Evolutionary conservation across 2,888 invertebrate genomes (phyloP).

Genomic region (Drosophila nr. perissopoda): DNA sequence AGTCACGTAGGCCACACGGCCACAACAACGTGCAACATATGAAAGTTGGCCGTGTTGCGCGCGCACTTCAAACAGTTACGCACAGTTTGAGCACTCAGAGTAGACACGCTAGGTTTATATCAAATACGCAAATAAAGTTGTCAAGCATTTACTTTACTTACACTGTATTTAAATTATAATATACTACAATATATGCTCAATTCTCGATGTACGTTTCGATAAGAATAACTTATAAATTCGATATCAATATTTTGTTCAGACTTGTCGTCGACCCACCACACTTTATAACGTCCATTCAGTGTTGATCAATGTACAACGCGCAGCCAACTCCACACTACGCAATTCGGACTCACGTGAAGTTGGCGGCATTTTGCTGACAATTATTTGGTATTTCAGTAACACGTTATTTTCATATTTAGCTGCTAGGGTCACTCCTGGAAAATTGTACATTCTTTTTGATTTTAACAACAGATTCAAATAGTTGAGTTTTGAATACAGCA

Average conservation of each 20-base stretch:
- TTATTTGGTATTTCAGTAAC: neutral
- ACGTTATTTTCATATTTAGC: neutral
- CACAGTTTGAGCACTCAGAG: neutral
- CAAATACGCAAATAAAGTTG: neutral
- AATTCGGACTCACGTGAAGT: neutral
- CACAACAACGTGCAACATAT: slow-evolving; percentile 67
- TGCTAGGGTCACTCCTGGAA: neutral
- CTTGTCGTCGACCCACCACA: neutral
- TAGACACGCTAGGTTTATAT: neutral
- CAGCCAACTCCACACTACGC: slow-evolving; percentile 1
- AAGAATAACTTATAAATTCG: neutral
- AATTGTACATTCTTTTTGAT: neutral
- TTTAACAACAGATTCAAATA: neutral
- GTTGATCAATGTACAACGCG: neutral
- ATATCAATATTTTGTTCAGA: neutral
- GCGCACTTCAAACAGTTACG: slow-evolving; percentile 35
- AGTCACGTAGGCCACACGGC: slow-evolving; percentile 78
- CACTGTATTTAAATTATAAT: slow-evolving; percentile 17
- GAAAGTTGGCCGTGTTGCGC: slow-evolving; percentile 29
- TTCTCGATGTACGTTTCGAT: slow-evolving; percentile 15
- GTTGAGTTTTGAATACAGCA: neutral
- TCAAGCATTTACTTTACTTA: slow-evolving; percentile 15
- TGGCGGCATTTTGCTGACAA: neutral
- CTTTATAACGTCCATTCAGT: neutral
- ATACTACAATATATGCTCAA: slow-evolving; percentile 1